These are phyloP conservation scores for Parnassius apollo DNA, from an alignment of 2,888 invertebrate genomes.

Conservation along the genomic window DNA sequence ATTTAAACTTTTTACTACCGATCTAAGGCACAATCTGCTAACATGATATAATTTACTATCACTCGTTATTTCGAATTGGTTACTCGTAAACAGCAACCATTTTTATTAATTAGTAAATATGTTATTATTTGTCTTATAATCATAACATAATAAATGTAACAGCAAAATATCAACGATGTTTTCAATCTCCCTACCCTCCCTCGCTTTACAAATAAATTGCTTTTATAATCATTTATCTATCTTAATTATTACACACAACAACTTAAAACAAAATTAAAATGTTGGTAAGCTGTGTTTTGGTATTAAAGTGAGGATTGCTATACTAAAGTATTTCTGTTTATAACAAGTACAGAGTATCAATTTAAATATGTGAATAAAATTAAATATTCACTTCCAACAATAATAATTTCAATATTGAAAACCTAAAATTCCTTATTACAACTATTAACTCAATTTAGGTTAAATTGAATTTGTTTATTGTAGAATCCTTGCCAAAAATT, in stretches of 20 bases:
- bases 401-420: conserved; percentile 3
- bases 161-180: conserved; percentile 72
- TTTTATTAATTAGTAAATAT: conserved; percentile 54
- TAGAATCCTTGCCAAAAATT: conserved; percentile 16
- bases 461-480: background rate
- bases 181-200: conserved; percentile 55
- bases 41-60: conserved; percentile 67
- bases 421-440: conserved; percentile 3
- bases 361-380: conserved; percentile 16
- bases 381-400: conserved; percentile 16
- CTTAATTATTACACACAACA: conserved; percentile 71
- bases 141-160: conserved; percentile 71
- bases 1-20: conserved; percentile 51
- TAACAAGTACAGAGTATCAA: conserved; percentile 25
- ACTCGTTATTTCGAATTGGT: conserved; percentile 62
- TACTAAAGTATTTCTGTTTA: conserved; percentile 53
- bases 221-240: conserved; percentile 69
- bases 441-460: background rate
- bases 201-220: conserved; percentile 60
- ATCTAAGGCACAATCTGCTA: conserved; percentile 79
- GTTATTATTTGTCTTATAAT: conserved; percentile 57
- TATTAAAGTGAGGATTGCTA: conserved; percentile 79
- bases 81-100: conserved; percentile 61
- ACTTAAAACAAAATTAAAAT: conserved; percentile 75
- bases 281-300: conserved; percentile 81